Evolutionary conservation across 2,113 vertebrate genomes (phyloP), one percentile per base, ranked within the genome.

Genomic region (Myocastor coypus): DNA sequence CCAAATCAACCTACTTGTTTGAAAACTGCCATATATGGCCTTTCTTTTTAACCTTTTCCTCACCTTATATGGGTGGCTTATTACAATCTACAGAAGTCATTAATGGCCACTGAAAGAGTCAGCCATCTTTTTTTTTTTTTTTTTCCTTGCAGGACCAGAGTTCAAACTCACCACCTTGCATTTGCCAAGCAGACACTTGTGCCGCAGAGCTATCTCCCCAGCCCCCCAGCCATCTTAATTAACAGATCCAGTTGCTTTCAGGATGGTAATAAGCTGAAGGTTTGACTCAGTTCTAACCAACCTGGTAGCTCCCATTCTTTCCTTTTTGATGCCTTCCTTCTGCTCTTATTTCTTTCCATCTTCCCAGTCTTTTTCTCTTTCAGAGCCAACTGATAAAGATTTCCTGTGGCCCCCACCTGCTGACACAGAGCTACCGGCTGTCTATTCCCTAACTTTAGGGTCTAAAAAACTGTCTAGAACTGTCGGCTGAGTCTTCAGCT

Each of bases 1-100:
- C 92, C 95, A 97, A 92, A 87, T 93, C 87, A 42, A 61, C 71
- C 77, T 94, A 82, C 89, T 96, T 95, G 61, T 96, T 96, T 96
- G 94, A 88, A 96, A 98, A 96, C 95, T 96, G 93, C 66, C 71
- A 86, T 57, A 83, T 88, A 84, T 71, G 50, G 40, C 24, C 64
- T 78, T 96, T 77, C 55, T 17, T 17, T 87, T 84, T 87, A 97
- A 96, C 52, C 75, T 91, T 88, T 96, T 92, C 46, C 34, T 89
- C 95, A 84, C 50, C 73, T 89, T 28, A 4, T 63, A 34, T 52
- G 26, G 20, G 57, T 4, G 17, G 52, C 83, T 94, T 61, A 69
- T 80, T 71, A 57, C 17, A 85, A 7, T 64, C 78, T 73, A 37
- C 68, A 55, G 50, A 96, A 71, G n/a, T 93, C 69, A 69, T 59